Conservation (phyloP, 92 coral and sea anemone genomes). For the Epizoanthus scotinus region DNA sequence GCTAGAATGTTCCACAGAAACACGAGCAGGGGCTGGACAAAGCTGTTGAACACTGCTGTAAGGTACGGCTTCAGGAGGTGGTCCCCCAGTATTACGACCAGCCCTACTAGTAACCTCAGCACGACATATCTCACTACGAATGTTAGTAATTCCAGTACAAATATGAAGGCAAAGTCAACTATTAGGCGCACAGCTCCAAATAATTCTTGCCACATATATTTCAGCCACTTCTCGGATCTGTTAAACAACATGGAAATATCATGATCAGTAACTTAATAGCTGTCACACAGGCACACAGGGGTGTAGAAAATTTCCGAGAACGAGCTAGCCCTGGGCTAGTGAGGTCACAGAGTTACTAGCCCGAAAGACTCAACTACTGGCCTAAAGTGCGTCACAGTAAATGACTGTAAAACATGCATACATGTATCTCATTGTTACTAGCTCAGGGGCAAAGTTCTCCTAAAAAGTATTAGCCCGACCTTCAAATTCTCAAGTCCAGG, state of each 20-base stretch:
- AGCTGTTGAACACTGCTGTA: constrained; percentile 73
- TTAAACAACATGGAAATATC: neutral
- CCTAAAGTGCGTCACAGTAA: no score
- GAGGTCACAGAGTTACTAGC: no score
- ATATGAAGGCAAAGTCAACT: constrained; percentile 81
- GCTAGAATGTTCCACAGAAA: constrained; percentile 73
- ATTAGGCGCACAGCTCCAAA: constrained; percentile 81
- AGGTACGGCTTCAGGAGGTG: constrained; percentile 79
- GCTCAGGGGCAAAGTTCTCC: no score
- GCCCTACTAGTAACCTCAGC: constrained; percentile 70
- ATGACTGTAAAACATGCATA: no score
- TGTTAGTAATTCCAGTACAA: constrained; percentile 71
- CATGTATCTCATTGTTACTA: no score
- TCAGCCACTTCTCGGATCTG: constrained; percentile 86
- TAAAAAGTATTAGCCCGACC: no score
- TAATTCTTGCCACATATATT: constrained; percentile 91
- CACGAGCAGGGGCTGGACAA: constrained; percentile 78
- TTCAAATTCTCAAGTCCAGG: no score
- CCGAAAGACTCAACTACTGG: no score
- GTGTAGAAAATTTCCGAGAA: no score
- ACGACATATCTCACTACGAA: constrained; percentile 67
- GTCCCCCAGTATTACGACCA: constrained; percentile 75
- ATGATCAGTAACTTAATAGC: neutral
- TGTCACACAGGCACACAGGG: no score
- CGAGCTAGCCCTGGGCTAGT: no score